Percentiles rank a stretch among this genome's conserved stretches.
Conservation (phyloP, 2,113 vertebrate species). For the Felis chaus region DNA sequence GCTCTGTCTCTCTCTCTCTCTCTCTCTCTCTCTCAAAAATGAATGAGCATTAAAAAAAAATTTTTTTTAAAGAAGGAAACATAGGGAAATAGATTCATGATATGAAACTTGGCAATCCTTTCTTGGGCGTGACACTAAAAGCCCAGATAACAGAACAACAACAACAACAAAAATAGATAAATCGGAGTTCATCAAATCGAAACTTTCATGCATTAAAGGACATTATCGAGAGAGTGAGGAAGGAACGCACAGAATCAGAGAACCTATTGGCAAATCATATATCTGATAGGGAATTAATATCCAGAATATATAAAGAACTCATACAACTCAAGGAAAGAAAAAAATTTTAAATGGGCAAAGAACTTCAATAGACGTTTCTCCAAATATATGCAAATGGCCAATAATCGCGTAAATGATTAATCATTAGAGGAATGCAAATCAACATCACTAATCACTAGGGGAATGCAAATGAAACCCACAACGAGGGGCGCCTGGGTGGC, state of each 20-base stretch:
- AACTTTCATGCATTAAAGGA: neutral
- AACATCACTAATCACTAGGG: neutral
- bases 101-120: neutral
- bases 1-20: too few relatives aligned
- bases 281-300: neutral
- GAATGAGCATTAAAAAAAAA: too few relatives aligned
- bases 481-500: too few relatives aligned
- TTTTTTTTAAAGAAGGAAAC: neutral
- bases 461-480: neutral
- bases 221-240: neutral
- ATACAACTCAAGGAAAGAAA: neutral
- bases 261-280: neutral
- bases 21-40: too few relatives aligned
- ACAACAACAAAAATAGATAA: neutral
- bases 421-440: neutral
- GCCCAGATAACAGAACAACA: neutral
- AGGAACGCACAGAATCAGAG: neutral
- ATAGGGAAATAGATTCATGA: neutral
- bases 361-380: neutral
- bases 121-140: neutral
- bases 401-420: neutral
- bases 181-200: neutral
- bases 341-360: neutral
- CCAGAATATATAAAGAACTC: neutral
- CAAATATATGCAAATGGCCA: neutral